Percentiles rank a stretch among this genome's conserved stretches.
These are phyloP conservation scores for Nomada fucata DNA, from an alignment of 2,888 invertebrate species.

Conservation along the genomic window DNA sequence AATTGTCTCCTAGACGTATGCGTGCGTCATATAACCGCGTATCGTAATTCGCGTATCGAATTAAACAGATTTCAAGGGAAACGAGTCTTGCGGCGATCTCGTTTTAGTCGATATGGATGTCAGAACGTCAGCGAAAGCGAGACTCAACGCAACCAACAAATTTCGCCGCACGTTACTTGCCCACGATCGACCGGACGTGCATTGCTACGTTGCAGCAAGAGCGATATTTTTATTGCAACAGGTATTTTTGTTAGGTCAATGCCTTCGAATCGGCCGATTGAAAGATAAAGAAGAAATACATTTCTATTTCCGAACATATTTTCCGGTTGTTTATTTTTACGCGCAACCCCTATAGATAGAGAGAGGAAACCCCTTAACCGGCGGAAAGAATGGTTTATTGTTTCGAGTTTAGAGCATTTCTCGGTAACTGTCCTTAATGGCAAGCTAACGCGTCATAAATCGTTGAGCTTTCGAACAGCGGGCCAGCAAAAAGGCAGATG, in stretches of 20 bases:
- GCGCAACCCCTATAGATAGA: too few relatives aligned
- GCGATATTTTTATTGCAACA: constrained; percentile 54
- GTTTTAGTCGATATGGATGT: neutral
- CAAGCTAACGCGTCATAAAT: neutral
- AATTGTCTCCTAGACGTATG: too few relatives aligned
- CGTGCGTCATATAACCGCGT: too few relatives aligned
- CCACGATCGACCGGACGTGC: constrained; percentile 38
- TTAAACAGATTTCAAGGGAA: neutral
- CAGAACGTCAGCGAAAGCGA: constrained; percentile 18
- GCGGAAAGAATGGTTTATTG: too few relatives aligned
- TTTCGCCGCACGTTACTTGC: constrained; percentile 53
- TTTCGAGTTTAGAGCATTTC: constrained; percentile 14
- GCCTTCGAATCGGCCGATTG: too few relatives aligned
- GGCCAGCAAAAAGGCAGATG: too few relatives aligned
- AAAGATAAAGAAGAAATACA: too few relatives aligned
- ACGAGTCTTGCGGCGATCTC: neutral
- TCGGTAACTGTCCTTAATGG: neutral
- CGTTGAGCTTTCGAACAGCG: neutral
- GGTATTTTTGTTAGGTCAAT: neutral
- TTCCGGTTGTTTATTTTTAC: too few relatives aligned
- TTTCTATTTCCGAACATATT: too few relatives aligned
- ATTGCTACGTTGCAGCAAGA: constrained; percentile 39
- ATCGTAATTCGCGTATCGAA: too few relatives aligned
- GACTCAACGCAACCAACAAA: constrained; percentile 8
- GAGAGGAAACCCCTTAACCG: too few relatives aligned